phyloP scores from a whole-genome alignment of 1,140 invertebrate genomes.

The Aradophagus sp. region DNA sequence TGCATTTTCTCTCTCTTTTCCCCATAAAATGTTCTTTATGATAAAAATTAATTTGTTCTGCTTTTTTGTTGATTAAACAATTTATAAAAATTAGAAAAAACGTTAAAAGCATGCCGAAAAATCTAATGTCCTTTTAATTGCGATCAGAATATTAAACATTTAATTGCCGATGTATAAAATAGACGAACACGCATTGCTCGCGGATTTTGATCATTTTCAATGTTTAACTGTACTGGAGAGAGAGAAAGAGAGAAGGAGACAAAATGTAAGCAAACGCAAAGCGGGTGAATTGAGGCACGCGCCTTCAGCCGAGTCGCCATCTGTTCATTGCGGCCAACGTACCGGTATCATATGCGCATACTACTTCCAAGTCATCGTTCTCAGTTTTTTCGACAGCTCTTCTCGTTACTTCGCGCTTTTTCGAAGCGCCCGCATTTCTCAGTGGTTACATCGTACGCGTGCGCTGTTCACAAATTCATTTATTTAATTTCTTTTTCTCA shows the following conservation, averaged over 20 bases:
- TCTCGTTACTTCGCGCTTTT: conserved; percentile 21
- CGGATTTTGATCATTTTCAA: conserved; percentile 42
- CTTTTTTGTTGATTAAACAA: too few relatives aligned
- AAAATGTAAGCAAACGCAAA: conserved; percentile 30
- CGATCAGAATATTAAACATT: conserved; percentile 24
- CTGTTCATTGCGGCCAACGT: conserved; percentile 34
- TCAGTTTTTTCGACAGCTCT: conserved; percentile 22
- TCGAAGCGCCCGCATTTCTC: conserved; percentile 32
- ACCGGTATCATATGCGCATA: conserved; percentile 34
- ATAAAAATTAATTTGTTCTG: too few relatives aligned
- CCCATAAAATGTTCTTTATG: too few relatives aligned
- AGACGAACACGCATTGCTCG: conserved; percentile 35
- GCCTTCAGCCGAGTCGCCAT: conserved; percentile 36
- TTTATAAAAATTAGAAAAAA: too few relatives aligned
- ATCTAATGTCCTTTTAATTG: too few relatives aligned
- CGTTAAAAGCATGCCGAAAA: too few relatives aligned
- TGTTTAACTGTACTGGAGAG: conserved; percentile 46
- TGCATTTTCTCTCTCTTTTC: too few relatives aligned
- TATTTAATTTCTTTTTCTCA: conserved; percentile 8
- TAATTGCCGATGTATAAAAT: conserved; percentile 9
- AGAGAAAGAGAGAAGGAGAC: conserved; percentile 26
- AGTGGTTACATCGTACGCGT: conserved; percentile 9
- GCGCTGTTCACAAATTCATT: conserved; percentile 3
- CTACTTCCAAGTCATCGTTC: conserved; percentile 48
- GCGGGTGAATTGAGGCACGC: conserved; percentile 41